These are phyloP conservation scores for Lasioglossum marginatum DNA, from an alignment of 2,888 invertebrate genomes.

Conservation along the genomic window DNA sequence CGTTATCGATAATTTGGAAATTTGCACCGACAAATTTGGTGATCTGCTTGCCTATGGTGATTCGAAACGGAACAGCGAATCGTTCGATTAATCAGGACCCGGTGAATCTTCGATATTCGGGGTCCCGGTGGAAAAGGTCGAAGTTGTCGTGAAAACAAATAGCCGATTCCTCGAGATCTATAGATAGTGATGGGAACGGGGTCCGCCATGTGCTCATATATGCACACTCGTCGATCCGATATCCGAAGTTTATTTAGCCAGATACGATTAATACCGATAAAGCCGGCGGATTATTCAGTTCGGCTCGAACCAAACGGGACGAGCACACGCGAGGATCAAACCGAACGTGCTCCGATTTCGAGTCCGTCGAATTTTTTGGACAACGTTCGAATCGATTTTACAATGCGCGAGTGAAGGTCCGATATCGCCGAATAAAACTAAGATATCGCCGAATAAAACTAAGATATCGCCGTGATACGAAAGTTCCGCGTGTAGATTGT, in stretches of 20 bases:
- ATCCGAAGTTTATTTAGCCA: neutral
- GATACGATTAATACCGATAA: neutral
- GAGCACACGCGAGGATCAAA: neutral
- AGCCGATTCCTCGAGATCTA: neutral
- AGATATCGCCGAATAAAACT: neutral
- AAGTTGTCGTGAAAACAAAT: neutral
- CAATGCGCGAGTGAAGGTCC: neutral
- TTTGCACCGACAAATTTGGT: conserved; percentile 33
- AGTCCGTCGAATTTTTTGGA: neutral
- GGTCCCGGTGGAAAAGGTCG: neutral
- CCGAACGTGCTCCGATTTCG: neutral
- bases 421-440: neutral
- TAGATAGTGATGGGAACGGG: neutral
- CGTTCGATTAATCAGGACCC: neutral
- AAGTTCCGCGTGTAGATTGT: neutral
- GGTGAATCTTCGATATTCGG: neutral
- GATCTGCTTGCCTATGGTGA: neutral
- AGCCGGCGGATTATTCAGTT: neutral
- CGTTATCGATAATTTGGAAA: conserved; percentile 42
- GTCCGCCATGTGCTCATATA: neutral
- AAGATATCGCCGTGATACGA: no score
- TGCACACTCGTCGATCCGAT: neutral
- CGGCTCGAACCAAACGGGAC: neutral
- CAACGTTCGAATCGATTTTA: neutral
- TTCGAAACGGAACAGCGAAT: neutral